Base-by-base conservation (phyloP, 2,888 invertebrate genomes). In the Apantesis nais region DNA sequence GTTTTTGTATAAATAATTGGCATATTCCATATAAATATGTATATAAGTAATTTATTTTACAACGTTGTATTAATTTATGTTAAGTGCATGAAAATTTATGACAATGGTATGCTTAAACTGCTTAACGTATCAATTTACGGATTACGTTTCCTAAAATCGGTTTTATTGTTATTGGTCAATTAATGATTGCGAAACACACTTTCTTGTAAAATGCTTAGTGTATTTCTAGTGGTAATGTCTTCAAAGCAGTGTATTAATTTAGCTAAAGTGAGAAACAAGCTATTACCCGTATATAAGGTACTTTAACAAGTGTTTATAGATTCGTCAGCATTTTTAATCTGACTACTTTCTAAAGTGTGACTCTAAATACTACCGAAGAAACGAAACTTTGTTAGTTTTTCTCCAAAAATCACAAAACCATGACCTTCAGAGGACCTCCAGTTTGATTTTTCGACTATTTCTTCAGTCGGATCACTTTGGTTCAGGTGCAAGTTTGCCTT, bases 1-100 rank as follows among this genome's bases (percentile, higher is more conserved):
- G 78, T 80, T 78, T 80, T 74, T 75, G 73, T 78, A 73, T 79
- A 82, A 79, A 85, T 82, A 77, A 78, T 79, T 80, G 77, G 72
- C 73, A 70, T 69, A 69, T 78, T 79, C 70, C 75, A 75, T 79
- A 81, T 81, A 76, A 83, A 66, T 55, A 66, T 39, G 61, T 34
- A 60, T 39, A 39, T 58, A 62, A 25, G 62, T 66, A 55, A 44
- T 55, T 62, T 39, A 48, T 62, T 70, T 52, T 55, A 62, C 55
- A 48, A 52, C 44, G 1, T 41, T 31, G 29, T 62, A 41, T 64
- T 64, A 52, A 48, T 65, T 58, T 66, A 67, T 67, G 67, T 44
- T 61, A 37, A 39, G 37, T 37, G 66, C 55, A 39, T 52, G 19
- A 66, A 25, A 67, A 62, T 61, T 67, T 67, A 67, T 61, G 44